These are phyloP conservation scores for Limanda limanda DNA, from an alignment of 2,113 vertebrate genomes.

Conservation along the genomic window DNA sequence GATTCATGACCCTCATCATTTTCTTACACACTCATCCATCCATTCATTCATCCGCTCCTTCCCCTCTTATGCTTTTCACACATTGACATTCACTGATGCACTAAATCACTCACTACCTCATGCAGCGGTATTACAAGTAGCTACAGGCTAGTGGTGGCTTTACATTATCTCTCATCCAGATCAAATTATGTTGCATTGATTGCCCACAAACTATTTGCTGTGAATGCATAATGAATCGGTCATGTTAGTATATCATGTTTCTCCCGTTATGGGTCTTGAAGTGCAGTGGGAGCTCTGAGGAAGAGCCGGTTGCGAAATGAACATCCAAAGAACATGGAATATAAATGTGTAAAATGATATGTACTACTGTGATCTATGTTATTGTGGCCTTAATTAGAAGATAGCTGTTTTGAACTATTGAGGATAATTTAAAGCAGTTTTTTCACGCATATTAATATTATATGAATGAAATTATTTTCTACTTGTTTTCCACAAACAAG, in stretches of 20 bases:
- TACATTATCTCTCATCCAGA: constrained; percentile 20
- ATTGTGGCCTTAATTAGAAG: no score
- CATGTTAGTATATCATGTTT: background rate
- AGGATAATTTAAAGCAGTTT: no score
- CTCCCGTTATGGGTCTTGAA: background rate
- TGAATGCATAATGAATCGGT: constrained; percentile 3
- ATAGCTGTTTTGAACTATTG: no score
- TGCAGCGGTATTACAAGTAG: background rate
- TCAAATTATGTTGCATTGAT: constrained; percentile 38
- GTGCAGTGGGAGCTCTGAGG: background rate
- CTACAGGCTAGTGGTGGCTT: constrained; percentile 14
- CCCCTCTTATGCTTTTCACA: background rate
- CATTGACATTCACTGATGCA: background rate
- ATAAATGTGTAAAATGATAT: background rate
- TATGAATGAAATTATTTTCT: no score
- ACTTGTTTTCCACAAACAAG: no score
- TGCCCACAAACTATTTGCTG: background rate
- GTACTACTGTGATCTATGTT: no score
- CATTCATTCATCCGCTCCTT: background rate
- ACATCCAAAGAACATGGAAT: background rate
- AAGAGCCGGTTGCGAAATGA: background rate
- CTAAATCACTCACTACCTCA: background rate
- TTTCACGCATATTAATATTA: no score
- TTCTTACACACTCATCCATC: constrained; percentile 7
- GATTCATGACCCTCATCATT: constrained; percentile 31